phyloP scores from a whole-genome alignment of 2,888 invertebrate genomes.

The Sphinx pinastri region DNA sequence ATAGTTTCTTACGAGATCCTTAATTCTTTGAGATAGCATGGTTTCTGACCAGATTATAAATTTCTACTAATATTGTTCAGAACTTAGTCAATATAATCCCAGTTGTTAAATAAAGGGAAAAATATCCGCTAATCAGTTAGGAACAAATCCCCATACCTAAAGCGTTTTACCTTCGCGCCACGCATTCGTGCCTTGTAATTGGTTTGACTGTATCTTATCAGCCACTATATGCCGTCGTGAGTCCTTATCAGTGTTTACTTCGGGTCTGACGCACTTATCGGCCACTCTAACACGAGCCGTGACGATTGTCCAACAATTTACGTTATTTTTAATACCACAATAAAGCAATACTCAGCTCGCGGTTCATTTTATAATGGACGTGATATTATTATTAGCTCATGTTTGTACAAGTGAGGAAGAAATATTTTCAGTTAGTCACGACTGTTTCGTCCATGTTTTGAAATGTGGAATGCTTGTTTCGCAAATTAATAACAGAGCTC shows the following conservation, averaged over 20 bases:
- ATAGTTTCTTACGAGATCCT: too few species aligned
- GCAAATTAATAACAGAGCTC: conserved; percentile 54
- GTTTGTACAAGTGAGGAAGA: conserved; percentile 51
- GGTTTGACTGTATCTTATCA: conserved; percentile 65
- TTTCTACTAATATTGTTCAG: too few species aligned
- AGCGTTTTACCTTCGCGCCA: conserved; percentile 42
- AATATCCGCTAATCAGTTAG: background rate
- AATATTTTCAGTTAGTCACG: conserved; percentile 68
- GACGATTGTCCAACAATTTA: conserved; percentile 22
- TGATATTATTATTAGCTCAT: conserved; percentile 34
- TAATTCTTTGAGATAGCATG: too few species aligned
- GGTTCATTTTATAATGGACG: conserved; percentile 40
- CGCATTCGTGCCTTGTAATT: conserved; percentile 55
- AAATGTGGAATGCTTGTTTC: conserved; percentile 55
- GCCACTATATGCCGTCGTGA: conserved; percentile 45
- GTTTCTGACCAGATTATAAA: too few species aligned
- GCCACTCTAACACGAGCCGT: conserved; percentile 38
- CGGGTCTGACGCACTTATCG: conserved; percentile 46
- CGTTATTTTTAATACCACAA: background rate
- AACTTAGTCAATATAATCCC: too few species aligned
- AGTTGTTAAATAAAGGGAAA: too few species aligned
- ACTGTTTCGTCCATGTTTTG: conserved; percentile 57
- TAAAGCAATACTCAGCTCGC: conserved; percentile 31
- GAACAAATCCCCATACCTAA: conserved; percentile 39
- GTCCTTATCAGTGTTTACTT: conserved; percentile 58